These are phyloP conservation scores for Hybognathus amarus DNA, from an alignment of 2,797 vertebrate species.

Conservation along the genomic window DNA sequence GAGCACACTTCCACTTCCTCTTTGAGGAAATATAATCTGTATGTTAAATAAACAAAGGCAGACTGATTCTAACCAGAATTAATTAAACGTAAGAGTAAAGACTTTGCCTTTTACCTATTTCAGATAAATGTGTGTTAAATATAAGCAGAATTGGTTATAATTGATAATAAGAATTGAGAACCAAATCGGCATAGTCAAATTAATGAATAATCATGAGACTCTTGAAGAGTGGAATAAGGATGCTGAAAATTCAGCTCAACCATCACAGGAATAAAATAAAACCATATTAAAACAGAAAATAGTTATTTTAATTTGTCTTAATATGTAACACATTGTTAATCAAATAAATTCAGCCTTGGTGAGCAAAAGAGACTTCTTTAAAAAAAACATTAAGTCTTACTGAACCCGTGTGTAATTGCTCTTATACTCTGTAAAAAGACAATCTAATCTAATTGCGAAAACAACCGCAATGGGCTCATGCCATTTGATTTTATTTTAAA, in stretches of 20 bases:
- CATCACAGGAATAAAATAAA: not conserved
- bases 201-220: not conserved
- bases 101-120: not conserved
- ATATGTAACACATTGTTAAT: not conserved
- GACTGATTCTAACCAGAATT: not conserved
- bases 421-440: not conserved
- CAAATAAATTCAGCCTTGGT: not conserved
- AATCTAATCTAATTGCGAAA: slow-evolving; percentile 11
- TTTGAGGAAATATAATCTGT: slow-evolving; percentile 37
- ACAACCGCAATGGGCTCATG: slow-evolving; percentile 9
- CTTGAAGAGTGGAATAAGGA: not conserved
- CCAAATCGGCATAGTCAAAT: not conserved
- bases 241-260: not conserved
- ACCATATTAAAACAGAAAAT: not conserved
- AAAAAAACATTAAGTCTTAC: not conserved
- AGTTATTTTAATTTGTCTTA: not conserved
- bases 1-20: slow-evolving; percentile 49
- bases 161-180: not conserved
- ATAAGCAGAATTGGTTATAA: not conserved
- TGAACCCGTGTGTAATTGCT: not conserved
- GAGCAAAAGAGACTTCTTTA: not conserved
- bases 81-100: not conserved
- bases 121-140: not conserved
- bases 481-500: slow-evolving; percentile 72
- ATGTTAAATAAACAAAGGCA: slow-evolving; percentile 35